Percentiles rank a stretch among this genome's conserved stretches.
Conservation (phyloP, 2,113 vertebrate species). For the Cyprinodon tularosa region DNA sequence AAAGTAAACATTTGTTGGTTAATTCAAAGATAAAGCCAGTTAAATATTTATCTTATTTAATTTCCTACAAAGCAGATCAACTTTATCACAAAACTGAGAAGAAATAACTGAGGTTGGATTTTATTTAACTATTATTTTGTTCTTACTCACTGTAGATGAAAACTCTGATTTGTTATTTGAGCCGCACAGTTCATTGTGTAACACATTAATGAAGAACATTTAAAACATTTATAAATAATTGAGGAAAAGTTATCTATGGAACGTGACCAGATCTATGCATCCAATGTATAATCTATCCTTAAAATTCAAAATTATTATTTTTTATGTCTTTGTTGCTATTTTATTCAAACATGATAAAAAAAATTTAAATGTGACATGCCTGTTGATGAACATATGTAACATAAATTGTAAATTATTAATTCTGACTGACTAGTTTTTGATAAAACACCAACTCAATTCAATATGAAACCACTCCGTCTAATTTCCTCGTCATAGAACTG, state of each 20-base stretch:
- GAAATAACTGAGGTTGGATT: background rate
- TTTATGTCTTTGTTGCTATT: conserved; percentile 5
- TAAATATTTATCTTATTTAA: background rate
- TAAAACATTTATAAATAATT: background rate
- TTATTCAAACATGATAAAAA: conserved; percentile 1
- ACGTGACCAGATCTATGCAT: conserved; percentile 18
- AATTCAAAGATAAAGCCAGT: background rate
- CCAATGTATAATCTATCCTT: conserved; percentile 9
- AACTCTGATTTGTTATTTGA: conserved; percentile 8
- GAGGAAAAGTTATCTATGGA: background rate
- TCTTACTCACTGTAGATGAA: conserved; percentile 9
- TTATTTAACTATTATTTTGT: background rate
- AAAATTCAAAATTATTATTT: conserved; percentile 17
- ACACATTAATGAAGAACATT: conserved; percentile 3
- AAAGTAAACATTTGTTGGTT: background rate
- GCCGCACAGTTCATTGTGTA: background rate
- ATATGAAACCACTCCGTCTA: conserved; percentile 59
- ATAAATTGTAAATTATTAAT: conserved; percentile 8
- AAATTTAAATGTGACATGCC: background rate
- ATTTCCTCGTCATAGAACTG: conserved; percentile 56
- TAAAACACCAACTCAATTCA: conserved; percentile 28
- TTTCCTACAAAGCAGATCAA: background rate
- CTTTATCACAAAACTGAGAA: background rate
- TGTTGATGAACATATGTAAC: background rate
- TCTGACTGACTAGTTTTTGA: conserved; percentile 5